Evolutionary conservation across 2,797 vertebrate species (phyloP), one percentile per base, ranked within the genome.

Genomic region (Pachyuromys duprasi): DNA sequence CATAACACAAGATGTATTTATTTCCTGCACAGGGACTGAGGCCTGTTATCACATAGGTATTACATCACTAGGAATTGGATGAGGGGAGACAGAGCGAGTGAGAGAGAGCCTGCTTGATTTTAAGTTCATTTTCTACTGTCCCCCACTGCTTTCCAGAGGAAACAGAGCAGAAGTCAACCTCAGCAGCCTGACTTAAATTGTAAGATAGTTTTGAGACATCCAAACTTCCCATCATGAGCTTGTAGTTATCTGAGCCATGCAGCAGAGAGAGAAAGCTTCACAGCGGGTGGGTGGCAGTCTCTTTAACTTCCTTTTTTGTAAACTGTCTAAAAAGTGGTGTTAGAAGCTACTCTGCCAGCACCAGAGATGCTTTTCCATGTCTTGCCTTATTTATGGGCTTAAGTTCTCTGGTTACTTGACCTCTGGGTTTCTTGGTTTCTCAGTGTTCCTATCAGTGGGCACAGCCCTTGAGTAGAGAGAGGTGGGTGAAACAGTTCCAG

Each of bases 341-440:
- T 94, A 0, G 60, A 87, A 94, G 95, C 88, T 49, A 87, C 55
- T 22, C 76, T 31, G 26, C 49, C 57, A 45, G 39, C 11, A 55
- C 18, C 69, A 60, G 62, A 90, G 88, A 33, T 86, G 84, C 24
- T 94, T 96, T 95, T 79, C 78, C 63, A 88, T 65, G 36, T 65
- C 57, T 91, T 96, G 88, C 69, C 90, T 96, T 95, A 81, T 87
- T 92, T 93, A 91, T 96, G 65, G 49, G 8, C 57, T 86, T 84
- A 82, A 72, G 65, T 86, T 97, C 94, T 96, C 81, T 69, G 74
- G 72, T 97, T 95, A 67, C 84, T 95, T 24, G 80, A 6, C n/a
- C 57, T 81, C 33, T 45, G 24, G 65, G 70, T 49, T 86, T 95
- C 42, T 17, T 91, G 15, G 63, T 95, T 96, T 94, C 89, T 78